Conservation (phyloP, 2,888 invertebrate genomes). For the Perizoma affinitatum region DNA sequence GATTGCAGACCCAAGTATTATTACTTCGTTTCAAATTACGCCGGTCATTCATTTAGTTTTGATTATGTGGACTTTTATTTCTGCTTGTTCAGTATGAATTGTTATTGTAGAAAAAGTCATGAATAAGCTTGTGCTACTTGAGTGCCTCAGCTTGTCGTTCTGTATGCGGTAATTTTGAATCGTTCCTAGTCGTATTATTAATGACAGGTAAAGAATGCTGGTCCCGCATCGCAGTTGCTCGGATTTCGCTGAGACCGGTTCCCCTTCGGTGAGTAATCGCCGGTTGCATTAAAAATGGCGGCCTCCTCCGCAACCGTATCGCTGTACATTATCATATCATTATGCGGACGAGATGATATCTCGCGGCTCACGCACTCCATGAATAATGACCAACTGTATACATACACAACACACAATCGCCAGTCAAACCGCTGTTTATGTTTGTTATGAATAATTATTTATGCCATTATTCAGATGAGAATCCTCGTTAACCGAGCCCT, state of each 20-base stretch:
- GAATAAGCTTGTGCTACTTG: conserved; percentile 8
- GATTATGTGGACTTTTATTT: conserved; percentile 46
- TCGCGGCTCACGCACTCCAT: conserved; percentile 47
- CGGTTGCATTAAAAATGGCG: conserved; percentile 53
- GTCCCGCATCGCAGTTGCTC: conserved; percentile 33
- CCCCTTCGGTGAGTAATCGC: conserved; percentile 49
- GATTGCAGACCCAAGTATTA: conserved; percentile 37
- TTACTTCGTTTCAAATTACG: conserved; percentile 42
- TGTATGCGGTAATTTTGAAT: conserved; percentile 27
- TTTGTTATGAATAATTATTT: conserved; percentile 75
- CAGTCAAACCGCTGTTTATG: conserved; percentile 59
- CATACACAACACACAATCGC: conserved; percentile 51
- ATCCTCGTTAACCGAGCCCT: conserved; percentile 69
- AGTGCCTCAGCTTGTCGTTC: conserved; percentile 18
- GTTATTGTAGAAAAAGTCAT: conserved; percentile 20
- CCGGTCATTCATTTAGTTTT: conserved; percentile 32
- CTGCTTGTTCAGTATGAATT: conserved; percentile 28
- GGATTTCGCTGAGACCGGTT: conserved; percentile 52
- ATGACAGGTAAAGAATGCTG: conserved; percentile 49
- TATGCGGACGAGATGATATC: conserved; percentile 53
- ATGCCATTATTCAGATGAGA: conserved; percentile 76
- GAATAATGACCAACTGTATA: conserved; percentile 52
- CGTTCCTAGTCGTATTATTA: conserved; percentile 32
- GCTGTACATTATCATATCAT: conserved; percentile 58
- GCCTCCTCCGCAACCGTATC: conserved; percentile 45